Evolutionary conservation across 1,140 invertebrate genomes (phyloP), one percentile per base, ranked within the genome.

Genomic region (Atta texana): DNA sequence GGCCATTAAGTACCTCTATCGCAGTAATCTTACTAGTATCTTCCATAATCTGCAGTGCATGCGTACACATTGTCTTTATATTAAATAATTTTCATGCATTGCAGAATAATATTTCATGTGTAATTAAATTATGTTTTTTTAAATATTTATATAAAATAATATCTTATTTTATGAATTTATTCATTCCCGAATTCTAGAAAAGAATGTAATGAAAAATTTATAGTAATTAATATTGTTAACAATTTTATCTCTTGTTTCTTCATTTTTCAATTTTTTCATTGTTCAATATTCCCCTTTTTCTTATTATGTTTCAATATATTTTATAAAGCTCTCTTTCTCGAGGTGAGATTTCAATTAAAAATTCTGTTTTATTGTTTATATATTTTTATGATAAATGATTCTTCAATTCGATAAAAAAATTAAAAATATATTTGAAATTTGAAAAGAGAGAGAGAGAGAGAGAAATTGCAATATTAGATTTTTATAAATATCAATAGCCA

Each of bases 1-100:
- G 61, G 57, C 69, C 61, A 55, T 86, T 57, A 78, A 68, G 49
- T 24, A 28, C 16, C 12, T 77, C 75, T 66, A 10, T 24, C 59
- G 24, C 59, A 21, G 8, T 49, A 51, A 81, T 81, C 14, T 49
- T 81, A 53, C n/a, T 34, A 6, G 75, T 31, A 24, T 71, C 66
- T 57, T 57, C 31, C 24, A 81, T n/a, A 57, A 72, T 57, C 16
- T 34, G 16, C 10, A 53, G 34, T n/a, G n/a, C 24, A 55, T 24
- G 39, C 8, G 57, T 31, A 63, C 12, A 5, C 44, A 28, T n/a
- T 57, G 8, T 21, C 18, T 64, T 49, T 49, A 49, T 64, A 78
- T 49, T 49, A 57, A 75, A 34, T 10, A 18, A 3, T n/a, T 77
- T 49, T n/a, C 12, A 55, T n/a, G 12, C 16, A 57, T 39, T 18